These are phyloP conservation scores for Boulengeromyrus knoepffleri DNA, from an alignment of 2,113 vertebrate species.

Conservation along the genomic window DNA sequence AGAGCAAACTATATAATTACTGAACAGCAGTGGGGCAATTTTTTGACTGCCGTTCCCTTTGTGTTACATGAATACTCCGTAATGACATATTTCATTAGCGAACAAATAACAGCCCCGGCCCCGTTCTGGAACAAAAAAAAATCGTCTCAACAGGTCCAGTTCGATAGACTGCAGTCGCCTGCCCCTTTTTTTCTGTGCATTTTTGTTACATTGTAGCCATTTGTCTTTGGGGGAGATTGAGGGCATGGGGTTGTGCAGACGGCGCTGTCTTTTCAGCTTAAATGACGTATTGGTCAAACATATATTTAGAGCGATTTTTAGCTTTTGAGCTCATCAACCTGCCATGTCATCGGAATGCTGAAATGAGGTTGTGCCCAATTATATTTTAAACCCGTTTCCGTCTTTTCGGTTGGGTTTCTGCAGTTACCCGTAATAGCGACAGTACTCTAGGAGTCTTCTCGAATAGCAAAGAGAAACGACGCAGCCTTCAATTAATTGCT, in stretches of 20 bases:
- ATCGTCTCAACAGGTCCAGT: conserved; percentile 68
- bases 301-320: conserved; percentile 51
- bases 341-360: conserved; percentile 44
- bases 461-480: not conserved
- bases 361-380: conserved; percentile 47
- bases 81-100: conserved; percentile 99
- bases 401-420: not conserved
- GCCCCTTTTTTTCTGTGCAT: conserved; percentile 56
- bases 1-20: conserved; percentile 99
- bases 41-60: conserved; percentile 96
- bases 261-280: conserved; percentile 42
- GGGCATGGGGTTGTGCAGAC: conserved; percentile 49
- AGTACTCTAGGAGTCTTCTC: not conserved
- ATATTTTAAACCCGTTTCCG: conserved; percentile 37
- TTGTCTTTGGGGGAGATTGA: conserved; percentile 53
- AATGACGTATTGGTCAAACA: conserved; percentile 43
- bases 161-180: conserved; percentile 65
- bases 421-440: not conserved
- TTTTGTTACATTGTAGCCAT: conserved; percentile 68
- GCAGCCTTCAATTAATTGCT: not conserved
- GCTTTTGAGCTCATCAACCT: conserved; percentile 55
- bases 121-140: conserved; percentile 77
- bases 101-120: conserved; percentile 81
- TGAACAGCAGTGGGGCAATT: conserved; percentile 97
- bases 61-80: conserved; percentile 97